Base-by-base conservation (phyloP, 2,797 vertebrate species). In the Tolypeutes matacus region DNA sequence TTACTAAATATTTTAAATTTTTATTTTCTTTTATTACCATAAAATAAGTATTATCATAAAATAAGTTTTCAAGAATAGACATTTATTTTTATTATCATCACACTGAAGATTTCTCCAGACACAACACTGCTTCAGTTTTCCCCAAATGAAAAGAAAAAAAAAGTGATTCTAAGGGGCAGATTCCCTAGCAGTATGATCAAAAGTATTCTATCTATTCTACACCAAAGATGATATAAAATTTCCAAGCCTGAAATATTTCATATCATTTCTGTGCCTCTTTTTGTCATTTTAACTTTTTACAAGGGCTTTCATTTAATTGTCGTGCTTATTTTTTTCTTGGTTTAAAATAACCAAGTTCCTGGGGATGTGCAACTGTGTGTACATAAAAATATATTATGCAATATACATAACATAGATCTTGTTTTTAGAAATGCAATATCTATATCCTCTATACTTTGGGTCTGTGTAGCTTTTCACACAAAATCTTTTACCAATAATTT, bases 1-100 rank as follows among this genome's bases (percentile, higher is more conserved):
- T 65, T 88, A 25, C 34, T 93, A 67, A 58, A 51, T 93, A 92
- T 80, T 94, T 95, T 69, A 69, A 56, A 92, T 70, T 64, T 12
- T 20, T 51, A 85, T 10, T 69, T 36, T 25, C 7, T 42, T 69
- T 36, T 91, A 39, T 39, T 91, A 49, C 67, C 31, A 64, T 60
- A 25, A 78, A 73, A 49, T 72, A 84, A 21, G 0, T 51, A 91
- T 72, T 65, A 67, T 56, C 1, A 21, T 91, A 81, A 80, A 89
- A 56, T 62, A 27, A 23, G 7, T 62, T 64, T 83, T 83, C 14
- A 62, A 6, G 72, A 65, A 10, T 42, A 36, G 1, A 42, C 18
- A 62, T 42, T 89, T 62, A 11, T 64, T 81, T 80, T 34, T 82
- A 17, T 73, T 86, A 25, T 36, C 27, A 65, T 91, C 27, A 60